Base-by-base conservation (phyloP, 2,797 vertebrate genomes). In the Hippoglossus hippoglossus region DNA sequence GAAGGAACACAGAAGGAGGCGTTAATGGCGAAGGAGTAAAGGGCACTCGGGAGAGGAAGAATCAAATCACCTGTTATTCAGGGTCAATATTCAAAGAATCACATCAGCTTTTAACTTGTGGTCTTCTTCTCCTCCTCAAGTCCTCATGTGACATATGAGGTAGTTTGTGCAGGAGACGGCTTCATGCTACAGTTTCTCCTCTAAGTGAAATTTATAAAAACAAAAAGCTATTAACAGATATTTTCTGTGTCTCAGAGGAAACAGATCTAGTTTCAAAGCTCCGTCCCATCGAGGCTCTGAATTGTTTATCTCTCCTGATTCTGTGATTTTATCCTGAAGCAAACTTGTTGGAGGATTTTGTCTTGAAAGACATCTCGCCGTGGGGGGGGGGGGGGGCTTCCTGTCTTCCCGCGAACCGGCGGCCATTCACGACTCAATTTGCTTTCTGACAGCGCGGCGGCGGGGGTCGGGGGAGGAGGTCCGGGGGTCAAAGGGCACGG, bases 361-460 rank as follows among this genome's bases (percentile, higher is more conserved):
- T 22, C 15, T 5, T 54, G 56, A 62, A 47, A 24, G 41, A 31
- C 10, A 36, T 11, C 51, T 49, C 67, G 9, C 65, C 24, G 6
- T 7, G 26, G 1, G 6, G 22, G 21, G 19, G 63, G 3, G 25
- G 3, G 6, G 26, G 26, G 21, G 62, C 65, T 67, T 39, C 31
- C 53, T 21, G 63, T 50, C 50, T 55, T 52, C 59, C 65, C 12
- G 16, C 6, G 47, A 36, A 64, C 65, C 63, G 22, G 55, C 22
- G 3, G 26, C 46, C 10, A 58, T 39, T 66, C 60, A 82, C 10
- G 0, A 69, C 77, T 78, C 71, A 72, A 75, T 75, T 60, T 63
- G 58, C 71, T 65, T 10, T 50, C 57, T 58, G 68, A 50, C 54
- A 15, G 51, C 2, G 3, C 1, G 21, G 22, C 10, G 0, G 26